These are phyloP conservation scores for Stenoptilia bipunctidactyla DNA, from an alignment of 2,888 invertebrate species.

Conservation along the genomic window DNA sequence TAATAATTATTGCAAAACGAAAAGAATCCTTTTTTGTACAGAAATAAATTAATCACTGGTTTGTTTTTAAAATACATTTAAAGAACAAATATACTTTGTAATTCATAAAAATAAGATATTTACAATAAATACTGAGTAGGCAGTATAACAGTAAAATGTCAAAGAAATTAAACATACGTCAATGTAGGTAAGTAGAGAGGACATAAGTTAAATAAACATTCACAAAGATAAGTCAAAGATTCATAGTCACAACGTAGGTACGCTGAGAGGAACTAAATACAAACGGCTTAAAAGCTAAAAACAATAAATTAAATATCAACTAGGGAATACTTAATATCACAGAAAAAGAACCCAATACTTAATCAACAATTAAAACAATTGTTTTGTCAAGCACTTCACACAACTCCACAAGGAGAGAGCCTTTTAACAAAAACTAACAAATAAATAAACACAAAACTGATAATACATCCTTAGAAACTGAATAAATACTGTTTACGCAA, in stretches of 20 bases:
- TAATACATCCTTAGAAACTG: constrained; percentile 14
- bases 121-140: constrained; percentile 2
- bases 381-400: constrained; percentile 54
- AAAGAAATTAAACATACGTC: not conserved
- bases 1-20: no score
- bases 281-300: constrained; percentile 41
- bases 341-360: constrained; percentile 70
- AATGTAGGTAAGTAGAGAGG: constrained; percentile 21
- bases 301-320: constrained; percentile 64
- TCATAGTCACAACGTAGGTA: not conserved
- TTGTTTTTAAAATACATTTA: not conserved
- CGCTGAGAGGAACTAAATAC: constrained; percentile 36
- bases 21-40: no score
- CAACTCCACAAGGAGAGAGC: constrained; percentile 21
- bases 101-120: not conserved
- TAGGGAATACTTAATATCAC: constrained; percentile 70
- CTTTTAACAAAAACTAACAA: constrained; percentile 20
- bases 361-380: constrained; percentile 44
- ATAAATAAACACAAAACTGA: constrained; percentile 21
- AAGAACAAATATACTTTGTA: not conserved
- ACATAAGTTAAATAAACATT: constrained; percentile 24
- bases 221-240: not conserved
- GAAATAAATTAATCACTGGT: constrained; percentile 1
- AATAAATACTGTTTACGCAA: constrained; percentile 14
- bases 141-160: constrained; percentile 2